These are phyloP conservation scores for Lepidurus arcticus DNA, from an alignment of 1,140 invertebrate species.

Conservation along the genomic window DNA sequence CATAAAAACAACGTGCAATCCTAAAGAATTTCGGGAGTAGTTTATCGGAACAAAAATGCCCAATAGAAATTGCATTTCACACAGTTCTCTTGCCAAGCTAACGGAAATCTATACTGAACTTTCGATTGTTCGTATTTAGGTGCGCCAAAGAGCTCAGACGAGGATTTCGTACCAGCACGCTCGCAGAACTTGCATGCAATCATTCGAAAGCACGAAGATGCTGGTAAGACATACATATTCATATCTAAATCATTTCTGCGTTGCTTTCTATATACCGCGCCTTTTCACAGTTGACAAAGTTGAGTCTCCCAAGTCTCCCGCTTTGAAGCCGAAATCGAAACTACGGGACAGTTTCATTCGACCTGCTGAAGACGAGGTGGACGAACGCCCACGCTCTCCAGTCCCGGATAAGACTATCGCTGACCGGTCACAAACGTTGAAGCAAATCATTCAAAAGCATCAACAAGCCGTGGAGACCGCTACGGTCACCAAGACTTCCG, in stretches of 20 bases:
- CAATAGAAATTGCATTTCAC: no score
- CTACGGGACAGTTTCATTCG: conserved; percentile 40
- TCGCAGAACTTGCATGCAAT: neutral
- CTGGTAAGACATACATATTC: neutral
- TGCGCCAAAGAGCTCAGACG: neutral
- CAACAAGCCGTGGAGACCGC: conserved; percentile 26
- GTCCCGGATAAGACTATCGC: conserved; percentile 23
- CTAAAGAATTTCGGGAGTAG: neutral
- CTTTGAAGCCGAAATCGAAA: conserved; percentile 42
- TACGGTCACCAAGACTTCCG: neutral
- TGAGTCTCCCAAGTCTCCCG: conserved; percentile 33
- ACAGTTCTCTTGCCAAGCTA: no score
- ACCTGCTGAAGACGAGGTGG: conserved; percentile 1
- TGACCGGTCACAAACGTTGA: conserved; percentile 35
- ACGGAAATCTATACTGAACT: no score
- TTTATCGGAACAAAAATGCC: no score
- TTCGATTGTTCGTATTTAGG: neutral
- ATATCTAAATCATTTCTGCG: no score
- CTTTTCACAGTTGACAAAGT: neutral
- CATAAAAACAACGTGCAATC: neutral
- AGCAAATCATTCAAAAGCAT: conserved; percentile 41
- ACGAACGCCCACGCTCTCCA: neutral
- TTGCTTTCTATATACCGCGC: no score
- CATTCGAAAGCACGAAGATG: neutral
- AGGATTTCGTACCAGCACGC: neutral